These are phyloP conservation scores for Cromileptes altivelis DNA, from an alignment of 2,113 vertebrate species.

Conservation along the genomic window DNA sequence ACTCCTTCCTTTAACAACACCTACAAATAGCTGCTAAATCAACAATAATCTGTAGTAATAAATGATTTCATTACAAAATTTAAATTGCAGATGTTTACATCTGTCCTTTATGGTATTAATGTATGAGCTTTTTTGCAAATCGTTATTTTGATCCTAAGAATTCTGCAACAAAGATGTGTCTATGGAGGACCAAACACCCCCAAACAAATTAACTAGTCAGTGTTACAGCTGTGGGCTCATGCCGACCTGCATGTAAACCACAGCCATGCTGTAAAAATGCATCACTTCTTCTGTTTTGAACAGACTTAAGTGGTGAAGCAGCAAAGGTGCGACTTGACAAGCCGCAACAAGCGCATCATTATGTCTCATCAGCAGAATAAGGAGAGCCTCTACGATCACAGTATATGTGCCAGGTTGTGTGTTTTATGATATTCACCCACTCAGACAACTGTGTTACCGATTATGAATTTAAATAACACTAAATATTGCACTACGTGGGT, in stretches of 20 bases:
- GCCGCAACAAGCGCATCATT: conserved; percentile 1
- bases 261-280: neutral
- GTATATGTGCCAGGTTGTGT: neutral
- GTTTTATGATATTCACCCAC: neutral
- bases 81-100: neutral
- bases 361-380: neutral
- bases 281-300: neutral
- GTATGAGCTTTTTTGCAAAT: neutral
- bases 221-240: neutral
- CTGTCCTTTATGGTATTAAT: neutral
- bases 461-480: neutral
- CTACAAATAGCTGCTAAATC: neutral
- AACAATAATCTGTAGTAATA: neutral
- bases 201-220: neutral
- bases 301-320: neutral
- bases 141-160: too few species aligned
- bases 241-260: neutral
- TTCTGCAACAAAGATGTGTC: neutral
- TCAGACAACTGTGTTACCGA: neutral
- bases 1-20: neutral
- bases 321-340: neutral
- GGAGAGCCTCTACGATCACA: neutral
- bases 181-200: neutral
- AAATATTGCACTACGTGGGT: neutral
- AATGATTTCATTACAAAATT: neutral